These are phyloP conservation scores for Huso huso DNA, from an alignment of 2,797 vertebrate genomes.

Conservation along the genomic window DNA sequence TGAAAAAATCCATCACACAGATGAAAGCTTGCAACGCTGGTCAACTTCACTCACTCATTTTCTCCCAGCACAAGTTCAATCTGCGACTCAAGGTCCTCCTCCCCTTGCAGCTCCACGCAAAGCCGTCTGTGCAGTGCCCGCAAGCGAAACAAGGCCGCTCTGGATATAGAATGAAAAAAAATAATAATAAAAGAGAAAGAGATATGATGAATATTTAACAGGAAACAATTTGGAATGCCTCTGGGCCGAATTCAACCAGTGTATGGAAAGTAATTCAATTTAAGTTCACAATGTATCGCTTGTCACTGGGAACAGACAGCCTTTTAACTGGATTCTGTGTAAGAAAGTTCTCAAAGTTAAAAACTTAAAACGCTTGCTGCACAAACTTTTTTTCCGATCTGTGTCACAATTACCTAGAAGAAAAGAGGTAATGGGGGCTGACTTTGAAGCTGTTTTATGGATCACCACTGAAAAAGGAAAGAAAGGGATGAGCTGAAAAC, in stretches of 20 bases:
- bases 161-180: slow-evolving; percentile 30
- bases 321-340: not conserved
- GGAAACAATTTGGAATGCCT: slow-evolving; percentile 6
- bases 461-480: not conserved
- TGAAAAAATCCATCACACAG: no score
- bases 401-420: not conserved
- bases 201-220: slow-evolving; percentile 5
- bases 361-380: not conserved
- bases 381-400: not conserved
- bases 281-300: not conserved
- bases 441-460: no score
- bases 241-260: not conserved
- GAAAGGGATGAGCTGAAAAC: not conserved
- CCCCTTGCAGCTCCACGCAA: slow-evolving; percentile 52
- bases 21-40: no score
- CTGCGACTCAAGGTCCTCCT: slow-evolving; percentile 54
- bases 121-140: slow-evolving; percentile 47
- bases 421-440: not conserved
- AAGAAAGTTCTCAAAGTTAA: no score
- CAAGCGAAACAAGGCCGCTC: slow-evolving; percentile 58
- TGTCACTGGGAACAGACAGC: not conserved
- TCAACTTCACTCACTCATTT: slow-evolving; percentile 5
- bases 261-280: slow-evolving; percentile 1
- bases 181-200: not conserved
- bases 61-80: slow-evolving; percentile 39